Percentiles rank a stretch among this genome's conserved stretches.
Conservation (phyloP, 2,888 invertebrate species). For the Ormyrus pomaceus region DNA sequence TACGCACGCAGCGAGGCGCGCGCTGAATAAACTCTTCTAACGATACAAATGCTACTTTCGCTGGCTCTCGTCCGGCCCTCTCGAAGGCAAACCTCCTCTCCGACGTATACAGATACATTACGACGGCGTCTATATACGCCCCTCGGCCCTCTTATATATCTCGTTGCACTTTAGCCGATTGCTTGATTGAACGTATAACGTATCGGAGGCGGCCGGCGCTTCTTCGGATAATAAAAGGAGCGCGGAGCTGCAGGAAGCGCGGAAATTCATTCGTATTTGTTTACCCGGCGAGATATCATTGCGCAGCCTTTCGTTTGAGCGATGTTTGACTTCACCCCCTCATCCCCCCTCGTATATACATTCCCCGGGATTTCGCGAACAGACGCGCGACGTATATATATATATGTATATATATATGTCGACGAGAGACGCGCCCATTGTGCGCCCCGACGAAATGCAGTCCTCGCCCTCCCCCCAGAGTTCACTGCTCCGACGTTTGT, state of each 20-base stretch:
- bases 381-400: neutral
- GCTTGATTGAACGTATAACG: slow-evolving; percentile 62
- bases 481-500: too few relatives aligned
- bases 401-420: neutral
- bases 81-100: too few relatives aligned
- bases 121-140: neutral
- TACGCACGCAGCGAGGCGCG: neutral
- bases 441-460: too few relatives aligned
- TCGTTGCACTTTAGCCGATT: slow-evolving; percentile 62
- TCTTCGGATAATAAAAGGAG: neutral
- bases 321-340: slow-evolving; percentile 42
- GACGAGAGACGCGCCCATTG: too few relatives aligned
- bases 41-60: slow-evolving; percentile 27
- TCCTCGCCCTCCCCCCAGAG: too few relatives aligned
- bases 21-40: slow-evolving; percentile 16
- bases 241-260: slow-evolving; percentile 25
- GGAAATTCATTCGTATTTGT: slow-evolving; percentile 59
- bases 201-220: neutral
- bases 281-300: slow-evolving; percentile 56
- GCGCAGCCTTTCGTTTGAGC: slow-evolving; percentile 48
- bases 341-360: too few relatives aligned
- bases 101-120: too few relatives aligned
- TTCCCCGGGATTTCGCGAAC: too few relatives aligned
- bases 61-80: neutral
- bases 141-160: slow-evolving; percentile 27